Evolutionary conservation across 2,888 invertebrate species (phyloP), one percentile per base, ranked within the genome.

Genomic region (Leptothorax acervorum): DNA sequence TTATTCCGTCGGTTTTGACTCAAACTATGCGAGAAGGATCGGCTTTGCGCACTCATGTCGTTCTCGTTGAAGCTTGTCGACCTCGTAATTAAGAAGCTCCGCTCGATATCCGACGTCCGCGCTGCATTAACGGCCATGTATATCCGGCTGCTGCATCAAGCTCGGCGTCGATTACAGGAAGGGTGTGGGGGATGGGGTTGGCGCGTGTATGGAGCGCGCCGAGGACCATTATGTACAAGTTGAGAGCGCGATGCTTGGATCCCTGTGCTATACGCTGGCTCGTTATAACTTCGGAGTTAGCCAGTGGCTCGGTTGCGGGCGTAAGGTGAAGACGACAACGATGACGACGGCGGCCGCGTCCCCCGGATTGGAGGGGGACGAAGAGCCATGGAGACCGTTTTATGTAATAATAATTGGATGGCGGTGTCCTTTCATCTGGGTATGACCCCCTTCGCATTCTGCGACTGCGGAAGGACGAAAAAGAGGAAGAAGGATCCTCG

Each of bases 351-450:
- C 68, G 90, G 90, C 88, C 87, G 88, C 87, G 88, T 73, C 83
- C 76, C 15, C 6, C 39, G 70, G 82, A 83, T 68, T 85, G 86
- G 89, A 88, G 87, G 85, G 88, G 88, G 85, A 86, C 85, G 85
- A 86, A 89, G 89, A 90, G 91, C 89, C 79, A 86, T 87, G 91
- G 93, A 91, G 92, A 92, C 89, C 90, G 92, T 93, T 93, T 94
- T 92, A 93, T 93, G 92, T 92, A 93, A 94, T 92, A 92, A 92
- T 94, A 94, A 94, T 94, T 94, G 94, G 93, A 93, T 92, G 93
- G 92, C 93, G 93, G 94, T 92, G 90, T 93, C 93, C 93, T 94
- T 94, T 94, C 93, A 93, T 93, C 93, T 90, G 88, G 85, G 45
- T 57, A 76, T 51, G 65, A 76, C 35, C 65, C 63, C 31, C 68